Base-by-base conservation (phyloP, 2,888 invertebrate genomes). In the Drosophila trichaetosa region DNA sequence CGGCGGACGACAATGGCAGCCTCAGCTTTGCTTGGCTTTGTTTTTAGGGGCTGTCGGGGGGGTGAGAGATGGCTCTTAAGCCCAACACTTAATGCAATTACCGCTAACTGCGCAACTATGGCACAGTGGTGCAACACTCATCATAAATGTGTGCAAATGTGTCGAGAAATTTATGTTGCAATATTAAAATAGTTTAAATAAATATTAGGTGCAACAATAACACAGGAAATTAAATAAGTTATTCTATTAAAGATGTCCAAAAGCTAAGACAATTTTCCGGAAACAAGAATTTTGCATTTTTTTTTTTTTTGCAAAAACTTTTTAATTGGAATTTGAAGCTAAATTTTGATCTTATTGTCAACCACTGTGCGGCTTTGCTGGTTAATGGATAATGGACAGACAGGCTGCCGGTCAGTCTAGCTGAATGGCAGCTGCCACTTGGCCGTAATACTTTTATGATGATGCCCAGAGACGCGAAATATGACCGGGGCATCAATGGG, bases 31-130 rank as follows among this genome's bases (percentile, higher is more conserved):
- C 16, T 61, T 40, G 36, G 46, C 29, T 36, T 38, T 33, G 57
- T 51, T 51, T 46, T 52, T 46, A 46, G 58, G 51, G 51, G 27
- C 42, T 53, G 51, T 57, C 46, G 46, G 46, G 1, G 29, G 4
- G 8, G 10, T 4, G 2, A 18, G 54, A 24, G 66, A 27, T 68
- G 78, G 73, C 71, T 89, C 88, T 87, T 90, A 90, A 90, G 89
- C 89, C 89, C 81, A 73, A 79, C 89, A 90, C 88, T 87, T 90
- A 88, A 87, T 87, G 90, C 90, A 88, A 87, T 87, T 87, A 87
- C 90, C 83, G 75, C 74, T 52, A 63, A 42, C 70, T 80, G 64
- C 76, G 76, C 70, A 79, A 56, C 61, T 33, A 64, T 58, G 60
- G 10, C 61, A 79, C 82, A 67, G 29, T 79, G 81, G 66, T 24